These are phyloP conservation scores for Eudemis profundana DNA, from an alignment of 2,888 invertebrate species.

Conservation along the genomic window DNA sequence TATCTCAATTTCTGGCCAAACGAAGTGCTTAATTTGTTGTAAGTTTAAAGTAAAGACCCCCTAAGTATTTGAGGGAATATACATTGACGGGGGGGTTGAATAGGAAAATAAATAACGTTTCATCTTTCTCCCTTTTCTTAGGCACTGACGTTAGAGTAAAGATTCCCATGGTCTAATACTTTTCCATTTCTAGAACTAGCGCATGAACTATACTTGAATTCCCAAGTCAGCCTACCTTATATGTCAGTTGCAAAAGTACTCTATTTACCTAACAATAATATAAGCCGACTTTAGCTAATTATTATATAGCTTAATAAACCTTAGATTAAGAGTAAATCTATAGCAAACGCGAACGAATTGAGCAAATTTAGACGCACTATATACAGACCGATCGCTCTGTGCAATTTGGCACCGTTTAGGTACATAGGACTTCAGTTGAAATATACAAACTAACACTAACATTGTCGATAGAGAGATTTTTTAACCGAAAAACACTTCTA, in stretches of 20 bases:
- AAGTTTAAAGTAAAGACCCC: too few relatives aligned
- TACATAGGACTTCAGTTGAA: slow-evolving; percentile 72
- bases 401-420: slow-evolving; percentile 78
- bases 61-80: too few relatives aligned
- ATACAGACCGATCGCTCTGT: slow-evolving; percentile 50
- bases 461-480: slow-evolving; percentile 45
- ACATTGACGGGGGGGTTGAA: too few relatives aligned
- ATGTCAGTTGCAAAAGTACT: too few relatives aligned
- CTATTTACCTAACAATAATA: not conserved
- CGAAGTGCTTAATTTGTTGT: too few relatives aligned
- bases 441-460: slow-evolving; percentile 63
- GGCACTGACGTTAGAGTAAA: too few relatives aligned
- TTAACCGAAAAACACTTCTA: not conserved
- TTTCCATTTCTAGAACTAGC: not conserved
- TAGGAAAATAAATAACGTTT: too few relatives aligned
- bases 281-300: not conserved
- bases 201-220: not conserved
- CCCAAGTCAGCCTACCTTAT: not conserved
- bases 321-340: slow-evolving; percentile 46
- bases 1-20: too few relatives aligned
- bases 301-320: not conserved
- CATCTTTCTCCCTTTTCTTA: too few relatives aligned
- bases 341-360: slow-evolving; percentile 55
- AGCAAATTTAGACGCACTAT: slow-evolving; percentile 65
- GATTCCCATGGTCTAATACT: not conserved